Conservation (phyloP, 2,113 vertebrate species). For the Urocynchramus pylzowi region DNA sequence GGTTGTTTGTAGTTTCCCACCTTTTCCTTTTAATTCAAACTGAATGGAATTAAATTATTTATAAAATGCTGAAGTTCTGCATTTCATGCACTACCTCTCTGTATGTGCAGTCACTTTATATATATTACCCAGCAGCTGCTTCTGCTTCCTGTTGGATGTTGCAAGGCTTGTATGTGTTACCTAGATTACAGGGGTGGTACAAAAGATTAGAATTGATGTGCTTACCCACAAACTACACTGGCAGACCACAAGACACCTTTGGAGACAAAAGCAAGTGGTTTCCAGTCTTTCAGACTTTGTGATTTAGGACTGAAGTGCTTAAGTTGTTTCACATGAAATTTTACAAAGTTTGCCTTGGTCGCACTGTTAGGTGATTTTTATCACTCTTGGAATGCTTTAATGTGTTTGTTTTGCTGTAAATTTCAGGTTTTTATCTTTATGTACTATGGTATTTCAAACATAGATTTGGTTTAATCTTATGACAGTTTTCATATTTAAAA, state of each 20-base stretch:
- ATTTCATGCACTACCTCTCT: slow-evolving; percentile 13
- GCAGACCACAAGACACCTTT: slow-evolving; percentile 61
- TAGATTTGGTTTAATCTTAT: not conserved
- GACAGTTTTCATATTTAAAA: not conserved
- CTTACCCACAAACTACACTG: slow-evolving; percentile 54
- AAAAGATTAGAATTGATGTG: slow-evolving; percentile 62
- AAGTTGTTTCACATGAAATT: not conserved
- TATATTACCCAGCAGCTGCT: slow-evolving; percentile 44
- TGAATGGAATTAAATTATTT: slow-evolving; percentile 62
- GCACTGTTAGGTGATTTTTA: not conserved
- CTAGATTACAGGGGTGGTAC: slow-evolving; percentile 68
- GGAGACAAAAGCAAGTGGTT: slow-evolving; percentile 63
- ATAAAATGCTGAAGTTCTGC: slow-evolving; percentile 28
- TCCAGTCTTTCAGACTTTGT: slow-evolving; percentile 43
- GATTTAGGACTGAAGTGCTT: slow-evolving; percentile 35
- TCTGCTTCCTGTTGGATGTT: slow-evolving; percentile 69
- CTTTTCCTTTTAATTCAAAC: not conserved
- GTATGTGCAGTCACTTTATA: not conserved
- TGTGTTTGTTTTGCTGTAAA: not conserved
- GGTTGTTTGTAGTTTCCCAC: not conserved
- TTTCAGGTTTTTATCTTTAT: not conserved
- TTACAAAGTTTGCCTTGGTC: not conserved
- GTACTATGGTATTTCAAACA: not conserved
- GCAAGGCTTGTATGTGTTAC: slow-evolving; percentile 62
- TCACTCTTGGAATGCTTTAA: not conserved